phyloP scores from a whole-genome alignment of 2,888 invertebrate species.

The Drosophila seclusa region DNA sequence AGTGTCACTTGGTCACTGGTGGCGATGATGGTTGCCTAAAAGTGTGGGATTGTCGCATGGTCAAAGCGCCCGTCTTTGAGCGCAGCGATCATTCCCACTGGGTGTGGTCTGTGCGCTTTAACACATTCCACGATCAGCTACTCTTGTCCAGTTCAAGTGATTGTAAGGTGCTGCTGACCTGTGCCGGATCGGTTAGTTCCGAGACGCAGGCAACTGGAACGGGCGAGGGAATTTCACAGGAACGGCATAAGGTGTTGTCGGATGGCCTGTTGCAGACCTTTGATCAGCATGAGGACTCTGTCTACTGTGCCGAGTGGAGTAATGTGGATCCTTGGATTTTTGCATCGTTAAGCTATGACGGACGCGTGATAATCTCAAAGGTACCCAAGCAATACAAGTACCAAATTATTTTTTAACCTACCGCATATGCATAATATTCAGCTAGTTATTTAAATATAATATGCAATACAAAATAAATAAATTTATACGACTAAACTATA shows the following conservation, averaged over 20 bases:
- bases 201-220: constrained; percentile 85
- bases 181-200: constrained; percentile 94
- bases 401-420: constrained; percentile 91
- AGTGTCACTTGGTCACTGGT: constrained; percentile 96
- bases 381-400: constrained; percentile 98
- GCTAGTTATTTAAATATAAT: constrained; percentile 17
- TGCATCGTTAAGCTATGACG: constrained; percentile 98
- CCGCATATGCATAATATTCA: constrained; percentile 11
- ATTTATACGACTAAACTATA: constrained; percentile 23
- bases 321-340: constrained; percentile 99
- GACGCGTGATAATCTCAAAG: constrained; percentile 95
- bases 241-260: constrained; percentile 84
- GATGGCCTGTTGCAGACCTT: constrained; percentile 96
- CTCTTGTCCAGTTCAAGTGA: constrained; percentile 97
- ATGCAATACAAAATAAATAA: constrained; percentile 26
- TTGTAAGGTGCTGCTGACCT: constrained; percentile 94
- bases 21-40: constrained; percentile 98
- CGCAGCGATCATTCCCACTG: constrained; percentile 95
- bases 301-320: constrained; percentile 99
- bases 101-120: constrained; percentile 98
- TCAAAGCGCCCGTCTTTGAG: constrained; percentile 91
- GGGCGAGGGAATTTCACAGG: constrained; percentile 49
- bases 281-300: constrained; percentile 99
- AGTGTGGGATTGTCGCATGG: constrained; percentile 97
- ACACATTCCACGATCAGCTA: constrained; percentile 98